Evolutionary conservation across 2,113 vertebrate species (phyloP), one percentile per base, ranked within the genome.

Genomic region (Rana temporaria): DNA sequence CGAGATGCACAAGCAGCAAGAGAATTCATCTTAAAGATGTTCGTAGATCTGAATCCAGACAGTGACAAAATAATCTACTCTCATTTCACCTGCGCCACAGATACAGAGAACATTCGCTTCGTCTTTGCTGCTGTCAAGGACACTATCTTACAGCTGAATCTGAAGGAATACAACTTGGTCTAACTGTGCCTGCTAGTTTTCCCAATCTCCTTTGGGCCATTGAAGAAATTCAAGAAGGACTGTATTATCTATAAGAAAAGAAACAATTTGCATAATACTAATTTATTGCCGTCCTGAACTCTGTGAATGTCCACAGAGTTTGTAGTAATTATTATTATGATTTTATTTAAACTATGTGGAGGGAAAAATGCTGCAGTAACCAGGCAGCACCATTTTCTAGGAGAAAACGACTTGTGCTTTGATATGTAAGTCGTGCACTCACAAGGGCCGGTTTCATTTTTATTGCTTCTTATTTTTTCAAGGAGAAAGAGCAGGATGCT

Each of bases 11-110:
- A 97, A 85, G 96, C 97, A 0, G 97, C 95, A 82, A 92, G 96
- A 86, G 97, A 98, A 89, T 98, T 98, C 82, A 98, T 98, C 90
- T 87, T 98, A 88, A 98, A 97, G 93, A 98, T 98, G 97, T 98
- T 98, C 3, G 97, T 98, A 88, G 97, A 98, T 89, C 96, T 98
- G 92, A 98, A 98, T 85, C 97, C 97, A 73, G 96, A 98, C 90
- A 96, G 95, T 90, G 96, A 98, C 87, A 97, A 97, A 93, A 97
- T 97, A 83, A 97, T 99, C 95, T 98, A 97, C 93, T 98, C 96
- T 42, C 97, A 99, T 92, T 98, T 99, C 94, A 98, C 96, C 0
- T 98, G 97, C 8, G 97, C 97, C 92, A 98, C 97, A 77, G 96
- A 98, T 90, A 99, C 95, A 77, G 96, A 99, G 92, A 98, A 99